Conservation (phyloP, 2,797 vertebrate genomes). For the Luscinia luscinia region DNA sequence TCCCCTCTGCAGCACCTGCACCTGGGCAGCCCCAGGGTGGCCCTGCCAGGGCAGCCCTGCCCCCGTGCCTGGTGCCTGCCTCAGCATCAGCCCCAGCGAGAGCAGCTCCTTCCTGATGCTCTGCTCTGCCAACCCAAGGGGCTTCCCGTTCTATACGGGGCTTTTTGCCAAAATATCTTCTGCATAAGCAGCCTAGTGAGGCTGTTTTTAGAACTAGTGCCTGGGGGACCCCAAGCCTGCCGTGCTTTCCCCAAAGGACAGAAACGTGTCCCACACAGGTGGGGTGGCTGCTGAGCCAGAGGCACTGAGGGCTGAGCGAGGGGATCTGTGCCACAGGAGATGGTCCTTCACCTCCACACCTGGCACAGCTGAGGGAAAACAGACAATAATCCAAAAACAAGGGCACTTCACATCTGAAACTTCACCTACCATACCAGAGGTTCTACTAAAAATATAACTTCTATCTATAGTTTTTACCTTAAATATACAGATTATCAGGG, state of each 20-base stretch:
- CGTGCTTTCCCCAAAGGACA: neutral
- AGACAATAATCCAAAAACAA: neutral
- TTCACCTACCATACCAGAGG: neutral
- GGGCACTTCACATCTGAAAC: neutral
- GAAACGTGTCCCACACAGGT: neutral
- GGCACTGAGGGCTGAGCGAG: neutral
- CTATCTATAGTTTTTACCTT: neutral
- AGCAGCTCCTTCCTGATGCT: neutral
- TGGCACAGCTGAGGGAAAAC: neutral
- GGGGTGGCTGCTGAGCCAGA: neutral
- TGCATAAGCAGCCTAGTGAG: neutral
- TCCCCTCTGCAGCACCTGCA: accelerated
- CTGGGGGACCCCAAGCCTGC: neutral
- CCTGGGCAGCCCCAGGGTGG: neutral
- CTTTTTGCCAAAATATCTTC: neutral
- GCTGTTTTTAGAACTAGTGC: neutral
- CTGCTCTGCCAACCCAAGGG: neutral
- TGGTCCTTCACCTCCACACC: neutral
- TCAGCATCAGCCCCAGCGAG: neutral
- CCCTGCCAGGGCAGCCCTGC: neutral
- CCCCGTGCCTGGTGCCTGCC: accelerated
- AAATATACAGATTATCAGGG: neutral
- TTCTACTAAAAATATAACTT: neutral
- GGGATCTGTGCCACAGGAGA: neutral
- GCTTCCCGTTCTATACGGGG: neutral